A percentile compares a stretch with the other conserved stretches of the same genome.
These are phyloP conservation scores for Grammomys dolichurus DNA, from an alignment of 2,113 vertebrate species.

Conservation along the genomic window DNA sequence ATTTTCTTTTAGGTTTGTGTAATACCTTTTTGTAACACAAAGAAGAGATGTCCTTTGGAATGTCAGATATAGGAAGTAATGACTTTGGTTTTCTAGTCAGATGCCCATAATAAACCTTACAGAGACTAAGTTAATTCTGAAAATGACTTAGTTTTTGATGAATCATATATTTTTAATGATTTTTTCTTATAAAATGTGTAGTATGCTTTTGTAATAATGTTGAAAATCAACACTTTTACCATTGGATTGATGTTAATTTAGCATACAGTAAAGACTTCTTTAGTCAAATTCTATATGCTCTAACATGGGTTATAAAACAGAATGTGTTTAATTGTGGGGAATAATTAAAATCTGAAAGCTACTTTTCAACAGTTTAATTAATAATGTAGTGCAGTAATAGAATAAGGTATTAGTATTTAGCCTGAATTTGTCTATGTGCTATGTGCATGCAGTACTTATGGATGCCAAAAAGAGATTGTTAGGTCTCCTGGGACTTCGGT, in stretches of 20 bases:
- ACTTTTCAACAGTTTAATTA: not conserved
- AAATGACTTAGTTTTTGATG: not conserved
- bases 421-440: not conserved
- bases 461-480: not conserved
- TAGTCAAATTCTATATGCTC: not conserved
- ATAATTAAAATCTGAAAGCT: not conserved
- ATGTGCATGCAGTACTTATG: too few species aligned
- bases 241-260: not conserved
- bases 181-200: not conserved
- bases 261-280: not conserved
- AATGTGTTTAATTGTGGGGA: not conserved
- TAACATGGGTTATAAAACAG: not conserved
- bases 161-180: not conserved
- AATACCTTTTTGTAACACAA: constrained; percentile 42
- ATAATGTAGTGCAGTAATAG: not conserved
- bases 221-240: not conserved
- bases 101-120: not conserved
- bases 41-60: constrained; percentile 64
- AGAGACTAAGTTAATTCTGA: not conserved
- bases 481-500: not conserved
- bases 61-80: constrained; percentile 53
- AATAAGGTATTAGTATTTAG: not conserved
- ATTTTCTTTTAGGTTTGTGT: constrained; percentile 58
- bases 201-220: not conserved
- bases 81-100: not conserved